Percentiles rank a stretch among this genome's conserved stretches.
These are phyloP conservation scores for Eudasyphora cyanicolor DNA, from an alignment of 2,888 invertebrate genomes.

Conservation along the genomic window DNA sequence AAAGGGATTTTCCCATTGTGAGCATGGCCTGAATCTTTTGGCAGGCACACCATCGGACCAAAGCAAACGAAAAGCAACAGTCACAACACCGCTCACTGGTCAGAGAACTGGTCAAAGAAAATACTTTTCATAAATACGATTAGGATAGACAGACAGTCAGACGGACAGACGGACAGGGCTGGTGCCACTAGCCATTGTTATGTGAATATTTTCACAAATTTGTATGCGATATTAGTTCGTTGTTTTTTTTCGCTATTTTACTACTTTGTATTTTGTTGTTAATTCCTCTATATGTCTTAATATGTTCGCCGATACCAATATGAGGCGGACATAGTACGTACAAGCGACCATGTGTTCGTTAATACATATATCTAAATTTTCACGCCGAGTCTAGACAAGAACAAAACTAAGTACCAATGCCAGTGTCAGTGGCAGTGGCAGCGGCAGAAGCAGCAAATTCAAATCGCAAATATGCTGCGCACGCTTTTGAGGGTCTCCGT, in stretches of 20 bases:
- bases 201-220: conserved; percentile 21
- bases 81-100: neutral
- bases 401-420: too few species aligned
- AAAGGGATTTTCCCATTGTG: conserved; percentile 15
- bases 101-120: neutral
- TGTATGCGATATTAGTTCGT: neutral
- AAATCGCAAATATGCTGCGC: conserved; percentile 38
- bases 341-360: neutral
- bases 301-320: neutral
- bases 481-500: conserved; percentile 36
- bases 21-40: neutral
- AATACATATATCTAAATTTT: neutral
- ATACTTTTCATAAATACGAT: neutral
- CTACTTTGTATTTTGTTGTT: too few species aligned
- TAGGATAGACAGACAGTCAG: neutral
- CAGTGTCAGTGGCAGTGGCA: conserved; percentile 4
- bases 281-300: conserved; percentile 18
- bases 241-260: neutral
- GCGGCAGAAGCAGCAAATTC: neutral
- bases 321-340: neutral
- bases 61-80: conserved; percentile 20
- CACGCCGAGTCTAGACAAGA: conserved; percentile 58
- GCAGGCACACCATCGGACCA: neutral
- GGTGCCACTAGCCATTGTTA: neutral
- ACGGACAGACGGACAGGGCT: neutral